These are phyloP conservation scores for Carassius auratus DNA, from an alignment of 2,113 vertebrate genomes.

Conservation along the genomic window DNA sequence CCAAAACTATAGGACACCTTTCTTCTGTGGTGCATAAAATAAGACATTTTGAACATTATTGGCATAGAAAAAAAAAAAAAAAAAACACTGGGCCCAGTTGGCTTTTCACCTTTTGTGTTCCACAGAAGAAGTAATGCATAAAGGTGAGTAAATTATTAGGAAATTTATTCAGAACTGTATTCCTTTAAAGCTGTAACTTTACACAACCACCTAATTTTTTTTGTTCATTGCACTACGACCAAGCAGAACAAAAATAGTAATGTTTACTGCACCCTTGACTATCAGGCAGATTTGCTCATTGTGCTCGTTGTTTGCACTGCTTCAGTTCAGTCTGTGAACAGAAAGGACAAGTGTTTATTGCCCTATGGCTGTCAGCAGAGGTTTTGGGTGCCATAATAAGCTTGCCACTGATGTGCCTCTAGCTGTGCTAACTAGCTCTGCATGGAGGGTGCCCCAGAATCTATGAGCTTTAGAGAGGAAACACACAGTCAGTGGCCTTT, in stretches of 20 bases:
- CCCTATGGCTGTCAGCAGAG: constrained; percentile 82
- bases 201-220: background rate
- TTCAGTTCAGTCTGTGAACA: constrained; percentile 83
- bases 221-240: too few relatives aligned
- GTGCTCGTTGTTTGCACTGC: constrained; percentile 84
- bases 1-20: background rate
- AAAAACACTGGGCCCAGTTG: background rate
- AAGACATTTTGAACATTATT: background rate
- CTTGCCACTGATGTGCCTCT: constrained; percentile 80
- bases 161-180: background rate
- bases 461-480: constrained; percentile 20
- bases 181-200: background rate
- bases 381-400: constrained; percentile 81
- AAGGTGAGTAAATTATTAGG: background rate
- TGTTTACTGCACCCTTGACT: background rate
- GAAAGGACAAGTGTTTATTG: constrained; percentile 82
- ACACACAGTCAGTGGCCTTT: constrained; percentile 27
- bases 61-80: background rate
- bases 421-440: constrained; percentile 78
- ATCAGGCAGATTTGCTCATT: constrained; percentile 69
- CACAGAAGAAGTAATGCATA: background rate
- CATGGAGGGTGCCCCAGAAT: constrained; percentile 13
- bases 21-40: background rate
- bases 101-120: background rate
- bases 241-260: background rate